These are phyloP conservation scores for Erebia aethiops DNA, from an alignment of 2,888 invertebrate species.

Conservation along the genomic window DNA sequence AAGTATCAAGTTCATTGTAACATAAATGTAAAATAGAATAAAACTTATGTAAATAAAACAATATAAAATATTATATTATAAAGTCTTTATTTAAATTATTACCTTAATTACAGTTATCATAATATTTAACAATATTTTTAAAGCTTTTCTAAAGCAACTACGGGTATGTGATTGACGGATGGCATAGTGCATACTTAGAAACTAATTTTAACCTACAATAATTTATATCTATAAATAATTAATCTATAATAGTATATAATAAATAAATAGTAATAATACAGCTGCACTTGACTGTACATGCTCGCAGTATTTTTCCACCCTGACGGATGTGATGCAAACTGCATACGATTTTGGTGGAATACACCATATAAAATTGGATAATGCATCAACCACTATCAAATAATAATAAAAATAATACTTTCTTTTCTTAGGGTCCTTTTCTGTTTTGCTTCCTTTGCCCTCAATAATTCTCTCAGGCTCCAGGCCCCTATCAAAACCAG, in stretches of 20 bases:
- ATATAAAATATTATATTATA: not conserved
- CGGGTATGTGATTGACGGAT: conserved; percentile 58
- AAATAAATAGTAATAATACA: too few species aligned
- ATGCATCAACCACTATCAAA: too few species aligned
- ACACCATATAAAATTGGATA: too few species aligned
- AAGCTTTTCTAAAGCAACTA: conserved; percentile 49
- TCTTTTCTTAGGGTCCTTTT: too few species aligned
- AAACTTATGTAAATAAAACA: conserved; percentile 1
- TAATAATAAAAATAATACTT: too few species aligned
- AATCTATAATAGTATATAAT: too few species aligned
- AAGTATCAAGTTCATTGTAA: not conserved
- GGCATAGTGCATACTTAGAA: conserved; percentile 52
- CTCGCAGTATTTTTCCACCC: too few species aligned
- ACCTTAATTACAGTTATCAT: not conserved
- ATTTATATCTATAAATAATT: not conserved
- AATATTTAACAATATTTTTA: conserved; percentile 27
- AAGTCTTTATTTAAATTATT: not conserved
- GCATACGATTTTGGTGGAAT: too few species aligned
- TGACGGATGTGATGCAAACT: too few species aligned
- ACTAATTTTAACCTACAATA: conserved; percentile 13
- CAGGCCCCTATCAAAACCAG: conserved; percentile 91
- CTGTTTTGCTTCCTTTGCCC: too few species aligned
- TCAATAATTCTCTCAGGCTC: conserved; percentile 94
- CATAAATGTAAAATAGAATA: not conserved
- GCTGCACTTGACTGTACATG: not conserved